Evolutionary conservation across 2,113 vertebrate species (phyloP).

Genomic region (Oophaga pumilio): DNA sequence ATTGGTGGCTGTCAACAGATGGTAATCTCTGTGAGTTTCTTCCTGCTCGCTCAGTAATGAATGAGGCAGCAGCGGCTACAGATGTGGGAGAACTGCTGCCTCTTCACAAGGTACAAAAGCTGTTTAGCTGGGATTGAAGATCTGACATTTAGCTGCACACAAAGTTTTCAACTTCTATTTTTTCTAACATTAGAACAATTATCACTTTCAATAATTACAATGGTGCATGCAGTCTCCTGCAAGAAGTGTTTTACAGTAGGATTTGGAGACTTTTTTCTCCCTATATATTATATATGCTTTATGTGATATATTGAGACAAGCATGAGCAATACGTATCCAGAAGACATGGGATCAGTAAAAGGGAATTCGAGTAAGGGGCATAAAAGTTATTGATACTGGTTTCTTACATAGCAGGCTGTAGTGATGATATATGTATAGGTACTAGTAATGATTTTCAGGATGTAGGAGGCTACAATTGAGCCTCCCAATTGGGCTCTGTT

Average conservation of each 20-base stretch:
- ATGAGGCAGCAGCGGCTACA: neutral
- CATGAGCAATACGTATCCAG: neutral
- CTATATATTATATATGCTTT: neutral
- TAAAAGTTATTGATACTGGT: no score
- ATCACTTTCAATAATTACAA: neutral
- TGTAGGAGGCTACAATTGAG: no score
- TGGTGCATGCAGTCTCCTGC: neutral
- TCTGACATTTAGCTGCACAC: neutral
- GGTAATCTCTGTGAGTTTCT: neutral
- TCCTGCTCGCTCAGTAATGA: neutral
- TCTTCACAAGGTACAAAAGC: slow-evolving; percentile 15
- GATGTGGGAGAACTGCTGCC: neutral
- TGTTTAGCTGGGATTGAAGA: neutral
- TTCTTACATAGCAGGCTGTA: neutral
- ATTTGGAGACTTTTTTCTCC: neutral
- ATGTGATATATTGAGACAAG: neutral
- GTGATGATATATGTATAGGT: no score
- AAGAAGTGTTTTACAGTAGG: neutral
- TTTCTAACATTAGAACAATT: neutral
- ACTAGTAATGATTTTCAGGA: no score
- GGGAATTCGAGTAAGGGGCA: neutral
- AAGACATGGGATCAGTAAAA: neutral
- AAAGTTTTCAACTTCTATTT: neutral
- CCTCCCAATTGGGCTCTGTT: no score
- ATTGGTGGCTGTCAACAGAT: neutral